Conservation (phyloP, 2,113 vertebrate genomes). For the Tyto alba region DNA sequence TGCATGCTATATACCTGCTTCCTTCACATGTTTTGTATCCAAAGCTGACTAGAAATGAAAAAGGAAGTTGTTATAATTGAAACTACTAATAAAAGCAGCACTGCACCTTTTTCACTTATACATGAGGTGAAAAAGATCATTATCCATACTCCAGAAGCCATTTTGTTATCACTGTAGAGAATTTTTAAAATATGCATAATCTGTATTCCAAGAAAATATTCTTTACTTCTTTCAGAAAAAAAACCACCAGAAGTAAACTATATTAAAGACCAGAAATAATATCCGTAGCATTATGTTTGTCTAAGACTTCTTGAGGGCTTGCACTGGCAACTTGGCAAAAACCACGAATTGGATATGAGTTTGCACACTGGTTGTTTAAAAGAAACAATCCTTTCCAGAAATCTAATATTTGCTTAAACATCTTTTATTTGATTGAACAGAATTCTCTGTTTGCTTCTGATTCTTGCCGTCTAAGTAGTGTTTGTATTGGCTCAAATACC, state of each 20-base stretch:
- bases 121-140: not conserved
- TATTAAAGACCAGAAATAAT: not conserved
- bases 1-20: not conserved
- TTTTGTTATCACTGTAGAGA: not conserved
- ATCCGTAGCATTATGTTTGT: not conserved
- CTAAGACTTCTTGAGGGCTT: not conserved
- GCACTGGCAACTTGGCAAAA: not conserved
- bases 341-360: not conserved
- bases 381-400: not conserved
- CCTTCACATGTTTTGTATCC: not conserved
- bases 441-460: constrained; percentile 31
- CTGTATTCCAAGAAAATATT: not conserved
- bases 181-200: not conserved
- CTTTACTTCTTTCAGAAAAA: not conserved
- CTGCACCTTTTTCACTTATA: not conserved
- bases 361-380: not conserved
- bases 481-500: constrained; percentile 19
- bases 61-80: not conserved
- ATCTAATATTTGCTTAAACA: constrained; percentile 17
- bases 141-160: not conserved
- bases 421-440: constrained; percentile 12
- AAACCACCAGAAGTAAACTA: not conserved
- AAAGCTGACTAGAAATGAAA: not conserved
- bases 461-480: not conserved
- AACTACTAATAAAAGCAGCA: not conserved